phyloP scores from a whole-genome alignment of 2,113 vertebrate genomes.

The Hippoglossus stenolepis region DNA sequence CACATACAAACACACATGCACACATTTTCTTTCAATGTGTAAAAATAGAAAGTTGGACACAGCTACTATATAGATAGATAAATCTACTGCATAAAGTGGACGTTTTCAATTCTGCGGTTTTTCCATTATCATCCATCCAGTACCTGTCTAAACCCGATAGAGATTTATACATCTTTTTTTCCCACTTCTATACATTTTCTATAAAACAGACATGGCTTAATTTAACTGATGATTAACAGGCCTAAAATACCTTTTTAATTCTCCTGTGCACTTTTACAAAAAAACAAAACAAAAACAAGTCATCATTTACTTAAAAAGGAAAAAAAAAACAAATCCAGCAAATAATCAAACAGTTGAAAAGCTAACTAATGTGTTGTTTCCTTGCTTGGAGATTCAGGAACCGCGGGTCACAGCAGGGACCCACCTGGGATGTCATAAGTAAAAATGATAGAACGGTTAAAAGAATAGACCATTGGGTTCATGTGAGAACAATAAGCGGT shows the following conservation, averaged over 20 bases:
- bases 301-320: constrained; percentile 37
- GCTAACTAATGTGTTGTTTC: constrained; percentile 41
- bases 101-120: constrained; percentile 71
- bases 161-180: constrained; percentile 73
- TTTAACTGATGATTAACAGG: constrained; percentile 74
- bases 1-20: constrained; percentile 72
- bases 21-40: constrained; percentile 70
- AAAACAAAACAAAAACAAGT: constrained; percentile 49
- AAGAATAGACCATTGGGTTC: constrained; percentile 35
- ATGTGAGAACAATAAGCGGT: constrained; percentile 15
- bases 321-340: constrained; percentile 17
- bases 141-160: constrained; percentile 66
- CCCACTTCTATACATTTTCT: constrained; percentile 74
- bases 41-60: constrained; percentile 80
- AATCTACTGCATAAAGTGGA: constrained; percentile 75
- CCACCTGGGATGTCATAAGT: constrained; percentile 44
- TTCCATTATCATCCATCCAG: constrained; percentile 68
- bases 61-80: constrained; percentile 63
- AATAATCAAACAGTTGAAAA: constrained; percentile 51
- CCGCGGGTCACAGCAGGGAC: constrained; percentile 57
- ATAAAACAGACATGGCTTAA: constrained; percentile 83
- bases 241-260: constrained; percentile 70
- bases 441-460: constrained; percentile 25
- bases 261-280: constrained; percentile 71
- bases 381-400: constrained; percentile 39